Evolutionary conservation across 2,113 vertebrate genomes (phyloP).

Genomic region (Cebus imitator): DNA sequence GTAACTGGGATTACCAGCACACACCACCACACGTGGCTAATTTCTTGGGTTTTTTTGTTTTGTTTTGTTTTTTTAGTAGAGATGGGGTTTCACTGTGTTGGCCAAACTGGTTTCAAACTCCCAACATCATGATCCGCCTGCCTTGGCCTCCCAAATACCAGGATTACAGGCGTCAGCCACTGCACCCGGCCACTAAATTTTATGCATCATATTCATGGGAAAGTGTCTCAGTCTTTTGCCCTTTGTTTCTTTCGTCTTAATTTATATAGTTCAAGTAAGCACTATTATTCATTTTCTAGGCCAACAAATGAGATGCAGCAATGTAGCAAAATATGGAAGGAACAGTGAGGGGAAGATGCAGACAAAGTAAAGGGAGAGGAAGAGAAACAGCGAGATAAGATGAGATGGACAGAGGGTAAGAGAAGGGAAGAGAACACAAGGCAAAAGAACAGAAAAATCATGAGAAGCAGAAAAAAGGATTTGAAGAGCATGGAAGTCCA

Average conservation of each 20-base stretch:
- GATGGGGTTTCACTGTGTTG: no score
- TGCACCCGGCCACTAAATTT: no score
- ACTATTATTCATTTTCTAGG: background rate
- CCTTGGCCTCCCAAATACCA: no score
- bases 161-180: no score
- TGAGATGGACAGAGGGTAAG: accelerated
- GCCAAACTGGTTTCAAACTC: no score
- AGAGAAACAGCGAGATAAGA: background rate
- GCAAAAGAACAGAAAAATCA: background rate
- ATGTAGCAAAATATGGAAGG: background rate
- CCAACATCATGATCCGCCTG: no score
- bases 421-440: no score
- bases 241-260: background rate
- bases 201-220: accelerated
- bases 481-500: background rate
- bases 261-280: background rate
- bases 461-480: background rate
- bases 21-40: no score
- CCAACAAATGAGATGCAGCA: background rate
- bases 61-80: no score
- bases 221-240: background rate
- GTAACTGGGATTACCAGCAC: no score
- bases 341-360: background rate
- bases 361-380: background rate
- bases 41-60: no score